Evolutionary conservation across 2,113 vertebrate genomes (phyloP).

Genomic region (Electrona antarctica): DNA sequence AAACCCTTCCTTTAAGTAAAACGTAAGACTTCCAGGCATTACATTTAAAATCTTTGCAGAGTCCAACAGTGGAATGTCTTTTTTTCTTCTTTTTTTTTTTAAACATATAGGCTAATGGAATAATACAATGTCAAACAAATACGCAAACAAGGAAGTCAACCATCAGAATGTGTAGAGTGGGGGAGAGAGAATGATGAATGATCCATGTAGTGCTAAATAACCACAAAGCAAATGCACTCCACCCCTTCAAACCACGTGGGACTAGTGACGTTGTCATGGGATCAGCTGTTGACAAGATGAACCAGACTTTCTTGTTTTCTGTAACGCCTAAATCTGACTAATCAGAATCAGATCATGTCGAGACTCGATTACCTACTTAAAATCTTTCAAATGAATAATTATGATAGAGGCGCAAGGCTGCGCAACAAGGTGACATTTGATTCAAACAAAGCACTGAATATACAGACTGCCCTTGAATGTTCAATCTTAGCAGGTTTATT

Average conservation of each 20-base stretch:
- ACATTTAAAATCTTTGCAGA: not conserved
- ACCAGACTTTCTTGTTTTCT: conserved; percentile 24
- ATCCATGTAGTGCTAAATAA: too few species aligned
- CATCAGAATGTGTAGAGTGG: conserved; percentile 9
- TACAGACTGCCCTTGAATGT: not conserved
- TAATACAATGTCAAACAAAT: not conserved
- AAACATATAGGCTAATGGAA: not conserved
- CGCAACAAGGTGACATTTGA: too few species aligned
- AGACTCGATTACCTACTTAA: conserved; percentile 23
- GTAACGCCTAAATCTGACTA: conserved; percentile 38
- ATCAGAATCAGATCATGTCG: conserved; percentile 37
- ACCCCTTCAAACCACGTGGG: conserved; percentile 71
- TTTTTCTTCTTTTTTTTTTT: too few species aligned
- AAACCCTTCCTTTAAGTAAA: not conserved
- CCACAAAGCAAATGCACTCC: conserved; percentile 37
- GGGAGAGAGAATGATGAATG: too few species aligned
- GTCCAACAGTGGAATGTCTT: too few species aligned
- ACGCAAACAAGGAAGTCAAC: conserved; percentile 1
- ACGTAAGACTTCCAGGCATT: not conserved
- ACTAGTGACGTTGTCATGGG: conserved; percentile 64
- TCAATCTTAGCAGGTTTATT: not conserved
- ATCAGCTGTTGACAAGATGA: conserved; percentile 58
- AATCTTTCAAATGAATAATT: conserved; percentile 33
- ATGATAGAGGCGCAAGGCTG: too few species aligned
- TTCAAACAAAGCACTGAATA: too few species aligned